Conservation (phyloP, 2,113 vertebrate genomes). For the Scomber scombrus region DNA sequence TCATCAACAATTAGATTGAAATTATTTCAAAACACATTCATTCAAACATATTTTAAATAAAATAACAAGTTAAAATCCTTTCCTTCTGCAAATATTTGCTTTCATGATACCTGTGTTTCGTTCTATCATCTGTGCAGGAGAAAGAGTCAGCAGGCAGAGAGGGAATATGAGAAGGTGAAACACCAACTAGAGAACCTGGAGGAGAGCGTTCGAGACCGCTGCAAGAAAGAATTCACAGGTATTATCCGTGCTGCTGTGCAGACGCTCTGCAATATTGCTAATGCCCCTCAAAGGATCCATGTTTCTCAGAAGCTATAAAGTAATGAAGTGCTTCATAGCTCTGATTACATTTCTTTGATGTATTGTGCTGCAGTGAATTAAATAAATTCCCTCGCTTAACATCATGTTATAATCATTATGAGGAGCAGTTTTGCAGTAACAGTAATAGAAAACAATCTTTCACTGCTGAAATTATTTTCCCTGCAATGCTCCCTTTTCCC, state of each 20-base stretch:
- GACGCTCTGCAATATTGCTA: background rate
- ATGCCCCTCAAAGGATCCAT: slow-evolving; percentile 27
- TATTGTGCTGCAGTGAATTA: slow-evolving; percentile 43
- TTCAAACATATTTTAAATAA: too few species aligned
- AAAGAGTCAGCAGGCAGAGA: slow-evolving; percentile 96
- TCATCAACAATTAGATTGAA: slow-evolving; percentile 15
- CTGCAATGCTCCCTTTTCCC: background rate
- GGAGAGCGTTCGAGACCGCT: slow-evolving; percentile 96
- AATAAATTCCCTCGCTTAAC: slow-evolving; percentile 46
- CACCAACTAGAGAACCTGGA: slow-evolving; percentile 96
- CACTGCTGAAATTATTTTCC: slow-evolving; percentile 46
- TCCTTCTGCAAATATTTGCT: background rate
- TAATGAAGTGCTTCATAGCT: slow-evolving; percentile 57
- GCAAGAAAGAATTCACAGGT: slow-evolving; percentile 99
- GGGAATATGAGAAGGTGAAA: slow-evolving; percentile 97
- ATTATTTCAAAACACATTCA: background rate
- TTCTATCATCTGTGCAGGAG: slow-evolving; percentile 83
- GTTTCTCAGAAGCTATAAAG: slow-evolving; percentile 32
- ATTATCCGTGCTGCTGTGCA: background rate
- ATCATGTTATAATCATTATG: slow-evolving; percentile 47
- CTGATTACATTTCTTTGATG: slow-evolving; percentile 57
- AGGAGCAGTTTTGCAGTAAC: slow-evolving; percentile 44
- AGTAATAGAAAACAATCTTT: slow-evolving; percentile 59
- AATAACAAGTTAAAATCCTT: background rate
- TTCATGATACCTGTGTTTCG: slow-evolving; percentile 4